phyloP scores from a whole-genome alignment of 2,888 invertebrate genomes.

The Nemotelus nigrinus region DNA sequence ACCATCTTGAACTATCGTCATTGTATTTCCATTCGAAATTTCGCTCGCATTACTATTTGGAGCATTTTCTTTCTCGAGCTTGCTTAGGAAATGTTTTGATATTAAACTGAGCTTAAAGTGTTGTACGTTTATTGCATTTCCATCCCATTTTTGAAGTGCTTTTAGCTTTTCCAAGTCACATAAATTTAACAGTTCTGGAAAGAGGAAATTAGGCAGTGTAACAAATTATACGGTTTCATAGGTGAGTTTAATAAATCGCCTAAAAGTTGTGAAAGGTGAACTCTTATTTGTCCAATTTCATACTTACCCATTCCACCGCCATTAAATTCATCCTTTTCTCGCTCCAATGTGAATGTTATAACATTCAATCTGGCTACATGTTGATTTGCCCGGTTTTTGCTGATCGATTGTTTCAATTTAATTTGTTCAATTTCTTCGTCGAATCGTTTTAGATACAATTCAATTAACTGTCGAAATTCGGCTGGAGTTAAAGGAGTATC shows the following conservation, averaged over 20 bases:
- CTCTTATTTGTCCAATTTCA: neutral
- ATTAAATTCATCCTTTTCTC: slow-evolving; percentile 78
- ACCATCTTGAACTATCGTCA: no score
- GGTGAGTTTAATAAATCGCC: no score
- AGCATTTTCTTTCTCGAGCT: slow-evolving; percentile 52
- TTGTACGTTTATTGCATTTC: slow-evolving; percentile 63
- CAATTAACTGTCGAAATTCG: slow-evolving; percentile 68
- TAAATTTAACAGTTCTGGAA: slow-evolving; percentile 59
- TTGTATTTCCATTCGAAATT: no score
- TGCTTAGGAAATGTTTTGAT: slow-evolving; percentile 59
- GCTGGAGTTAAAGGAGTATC: slow-evolving; percentile 69
- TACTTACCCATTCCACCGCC: slow-evolving; percentile 77
- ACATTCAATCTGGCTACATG: slow-evolving; percentile 83
- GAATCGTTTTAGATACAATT: slow-evolving; percentile 71
- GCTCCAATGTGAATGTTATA: slow-evolving; percentile 78
- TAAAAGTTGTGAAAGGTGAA: no score
- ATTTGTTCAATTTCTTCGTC: slow-evolving; percentile 84
- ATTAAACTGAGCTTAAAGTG: slow-evolving; percentile 63
- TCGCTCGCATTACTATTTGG: no score
- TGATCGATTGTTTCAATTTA: slow-evolving; percentile 78
- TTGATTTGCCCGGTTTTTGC: slow-evolving; percentile 74
- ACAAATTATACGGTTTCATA: no score
- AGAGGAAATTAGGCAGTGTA: neutral
- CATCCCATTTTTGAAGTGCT: slow-evolving; percentile 62
- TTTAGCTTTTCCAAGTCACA: slow-evolving; percentile 60